These are phyloP conservation scores for Burhinus oedicnemus DNA, from an alignment of 2,113 vertebrate genomes.

Conservation along the genomic window DNA sequence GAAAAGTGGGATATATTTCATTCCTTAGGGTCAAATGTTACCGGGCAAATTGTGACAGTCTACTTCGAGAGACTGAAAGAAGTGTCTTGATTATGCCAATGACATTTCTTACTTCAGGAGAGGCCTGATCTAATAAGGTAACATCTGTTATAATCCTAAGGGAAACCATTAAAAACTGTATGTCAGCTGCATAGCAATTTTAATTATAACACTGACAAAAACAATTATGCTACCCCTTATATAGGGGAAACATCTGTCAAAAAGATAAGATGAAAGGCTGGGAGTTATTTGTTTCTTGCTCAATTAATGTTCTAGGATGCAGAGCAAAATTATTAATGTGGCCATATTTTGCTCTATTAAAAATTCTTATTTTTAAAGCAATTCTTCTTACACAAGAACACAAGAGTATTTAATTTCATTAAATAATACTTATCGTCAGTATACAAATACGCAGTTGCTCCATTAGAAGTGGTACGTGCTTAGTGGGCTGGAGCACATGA, in stretches of 20 bases:
- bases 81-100: constrained; percentile 46
- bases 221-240: constrained; percentile 64
- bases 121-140: constrained; percentile 56
- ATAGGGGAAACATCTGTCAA: constrained; percentile 64
- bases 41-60: constrained; percentile 1
- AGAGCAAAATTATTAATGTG: constrained; percentile 24
- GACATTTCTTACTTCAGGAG: constrained; percentile 45
- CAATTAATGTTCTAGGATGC: constrained; percentile 6
- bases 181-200: constrained; percentile 60
- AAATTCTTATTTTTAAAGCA: neutral
- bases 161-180: constrained; percentile 63
- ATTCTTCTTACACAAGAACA: neutral
- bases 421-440: neutral
- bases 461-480: neutral
- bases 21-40: neutral
- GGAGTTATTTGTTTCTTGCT: constrained; percentile 57
- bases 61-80: neutral
- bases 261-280: constrained; percentile 65
- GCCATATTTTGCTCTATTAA: neutral
- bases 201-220: constrained; percentile 71
- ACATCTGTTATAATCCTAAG: constrained; percentile 64
- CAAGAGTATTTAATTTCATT: neutral
- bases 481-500: neutral
- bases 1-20: neutral
- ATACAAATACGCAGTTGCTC: neutral